phyloP scores from a whole-genome alignment of 2,797 vertebrate genomes.

The Propithecus perrieri region DNA sequence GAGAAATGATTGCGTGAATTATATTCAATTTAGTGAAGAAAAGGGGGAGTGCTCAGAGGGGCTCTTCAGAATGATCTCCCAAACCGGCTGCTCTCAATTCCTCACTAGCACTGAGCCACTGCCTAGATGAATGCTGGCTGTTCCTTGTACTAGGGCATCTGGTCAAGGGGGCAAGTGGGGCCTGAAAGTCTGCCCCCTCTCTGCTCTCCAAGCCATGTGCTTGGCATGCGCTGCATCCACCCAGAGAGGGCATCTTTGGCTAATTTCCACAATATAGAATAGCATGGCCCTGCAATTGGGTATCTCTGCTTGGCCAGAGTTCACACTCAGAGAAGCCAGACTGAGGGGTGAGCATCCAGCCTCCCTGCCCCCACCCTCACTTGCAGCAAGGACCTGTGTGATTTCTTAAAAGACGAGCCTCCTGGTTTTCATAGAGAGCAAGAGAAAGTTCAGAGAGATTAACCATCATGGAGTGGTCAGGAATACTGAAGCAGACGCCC shows the following conservation, averaged over 20 bases:
- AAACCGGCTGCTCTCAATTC: background rate
- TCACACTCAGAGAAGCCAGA: background rate
- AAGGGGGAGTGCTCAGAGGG: background rate
- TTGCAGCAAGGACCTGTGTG: background rate
- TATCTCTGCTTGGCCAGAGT: background rate
- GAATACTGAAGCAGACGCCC: background rate
- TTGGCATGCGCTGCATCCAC: background rate
- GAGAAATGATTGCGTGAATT: conserved; percentile 44
- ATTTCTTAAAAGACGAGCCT: background rate
- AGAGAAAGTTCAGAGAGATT: background rate
- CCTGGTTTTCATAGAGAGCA: background rate
- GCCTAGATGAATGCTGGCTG: background rate
- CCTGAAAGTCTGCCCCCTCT: background rate
- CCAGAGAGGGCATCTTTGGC: background rate
- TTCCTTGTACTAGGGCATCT: background rate
- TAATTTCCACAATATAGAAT: background rate
- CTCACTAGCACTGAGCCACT: background rate
- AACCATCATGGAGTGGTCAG: background rate
- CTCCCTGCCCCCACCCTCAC: background rate
- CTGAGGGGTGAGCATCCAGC: background rate
- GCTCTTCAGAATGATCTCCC: background rate
- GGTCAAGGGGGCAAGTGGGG: background rate
- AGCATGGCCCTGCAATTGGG: background rate
- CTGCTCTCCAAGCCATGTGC: background rate
- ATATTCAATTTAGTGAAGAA: background rate